Conservation (phyloP, 2,797 vertebrate species). For the Typhlichthys eigenmanni region DNA sequence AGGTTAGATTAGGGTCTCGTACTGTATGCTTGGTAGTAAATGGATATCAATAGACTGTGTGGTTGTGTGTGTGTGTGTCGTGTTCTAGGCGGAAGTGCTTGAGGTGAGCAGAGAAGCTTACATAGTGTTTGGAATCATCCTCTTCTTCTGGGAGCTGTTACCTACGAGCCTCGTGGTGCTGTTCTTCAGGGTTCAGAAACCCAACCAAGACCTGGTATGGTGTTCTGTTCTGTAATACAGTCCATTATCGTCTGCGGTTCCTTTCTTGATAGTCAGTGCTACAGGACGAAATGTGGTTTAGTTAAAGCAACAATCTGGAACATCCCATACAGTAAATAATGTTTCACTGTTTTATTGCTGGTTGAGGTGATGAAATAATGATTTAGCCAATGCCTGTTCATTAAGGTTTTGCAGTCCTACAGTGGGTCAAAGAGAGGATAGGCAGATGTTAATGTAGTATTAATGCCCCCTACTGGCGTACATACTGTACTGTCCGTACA, state of each 20-base stretch:
- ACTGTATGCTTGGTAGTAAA: neutral
- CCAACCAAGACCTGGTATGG: constrained; percentile 91
- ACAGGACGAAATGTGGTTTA: too few species aligned
- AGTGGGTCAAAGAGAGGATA: too few species aligned
- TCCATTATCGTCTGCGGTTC: neutral
- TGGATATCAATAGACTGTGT: constrained; percentile 13
- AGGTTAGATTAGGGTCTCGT: too few species aligned
- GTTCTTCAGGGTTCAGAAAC: constrained; percentile 92
- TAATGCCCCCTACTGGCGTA: too few species aligned
- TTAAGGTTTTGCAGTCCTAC: too few species aligned
- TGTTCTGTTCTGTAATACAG: neutral
- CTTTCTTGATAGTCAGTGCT: neutral
- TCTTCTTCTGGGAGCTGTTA: constrained; percentile 94
- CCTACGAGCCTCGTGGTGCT: constrained; percentile 89
- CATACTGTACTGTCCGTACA: too few species aligned
- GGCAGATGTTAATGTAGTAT: too few species aligned
- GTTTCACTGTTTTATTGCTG: too few species aligned
- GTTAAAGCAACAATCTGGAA: too few species aligned
- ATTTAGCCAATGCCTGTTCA: too few species aligned
- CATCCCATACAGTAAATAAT: too few species aligned
- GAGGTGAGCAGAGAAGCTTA: constrained; percentile 86
- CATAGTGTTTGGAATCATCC: constrained; percentile 88
- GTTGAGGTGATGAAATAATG: too few species aligned
- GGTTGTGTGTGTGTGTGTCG: constrained; percentile 2
- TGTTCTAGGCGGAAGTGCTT: constrained; percentile 74